Percentiles rank a stretch among this genome's conserved stretches.
Conservation (phyloP, 2,113 vertebrate genomes). For the Silurus asotus region DNA sequence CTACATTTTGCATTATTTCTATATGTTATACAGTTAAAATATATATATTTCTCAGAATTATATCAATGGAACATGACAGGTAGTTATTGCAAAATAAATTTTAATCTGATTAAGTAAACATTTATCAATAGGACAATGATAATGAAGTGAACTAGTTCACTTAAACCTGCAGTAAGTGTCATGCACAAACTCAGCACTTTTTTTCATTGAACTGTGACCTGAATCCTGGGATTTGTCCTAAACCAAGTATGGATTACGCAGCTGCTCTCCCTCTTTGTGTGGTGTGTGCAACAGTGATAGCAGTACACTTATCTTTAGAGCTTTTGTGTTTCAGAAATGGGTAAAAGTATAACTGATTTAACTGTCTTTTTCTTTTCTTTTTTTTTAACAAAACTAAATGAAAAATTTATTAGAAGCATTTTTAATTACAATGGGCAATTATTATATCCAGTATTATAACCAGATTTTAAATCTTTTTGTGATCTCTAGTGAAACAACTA, state of each 20-base stretch:
- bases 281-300: slow-evolving; percentile 52
- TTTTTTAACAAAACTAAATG: background rate
- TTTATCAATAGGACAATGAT: background rate
- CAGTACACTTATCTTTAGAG: background rate
- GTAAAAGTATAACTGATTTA: background rate
- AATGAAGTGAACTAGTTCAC: background rate
- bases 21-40: background rate
- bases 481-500: background rate
- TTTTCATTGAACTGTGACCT: slow-evolving; percentile 71
- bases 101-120: background rate
- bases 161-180: slow-evolving; percentile 20
- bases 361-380: background rate
- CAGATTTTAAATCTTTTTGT: background rate
- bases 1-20: background rate
- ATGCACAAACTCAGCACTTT: slow-evolving; percentile 68
- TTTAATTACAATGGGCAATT: background rate
- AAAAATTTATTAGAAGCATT: background rate
- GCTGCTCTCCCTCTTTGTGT: slow-evolving; percentile 37
- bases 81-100: background rate
- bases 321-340: background rate
- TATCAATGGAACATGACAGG: background rate
- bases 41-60: background rate
- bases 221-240: slow-evolving; percentile 77
- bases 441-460: background rate
- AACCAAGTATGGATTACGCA: slow-evolving; percentile 69